Base-by-base conservation (phyloP, 1,140 invertebrate genomes). In the Drosophila prosaltans region DNA sequence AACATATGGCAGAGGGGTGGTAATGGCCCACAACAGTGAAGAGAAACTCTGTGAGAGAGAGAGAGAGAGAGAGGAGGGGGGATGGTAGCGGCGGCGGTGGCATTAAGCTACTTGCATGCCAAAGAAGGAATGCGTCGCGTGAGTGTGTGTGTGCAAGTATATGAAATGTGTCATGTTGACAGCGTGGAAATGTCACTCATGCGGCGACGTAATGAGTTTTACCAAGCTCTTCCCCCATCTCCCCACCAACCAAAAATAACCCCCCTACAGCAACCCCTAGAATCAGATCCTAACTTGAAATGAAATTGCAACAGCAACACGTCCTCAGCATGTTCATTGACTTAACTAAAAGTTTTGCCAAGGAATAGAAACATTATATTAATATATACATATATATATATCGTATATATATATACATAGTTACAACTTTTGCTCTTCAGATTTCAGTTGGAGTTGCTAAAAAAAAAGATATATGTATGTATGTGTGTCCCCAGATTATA, bases 101-200 rank as follows among this genome's bases (percentile, higher is more conserved):
- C 80, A 84, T 80, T 84, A 88, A 75, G 74, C 84, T 81, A 78
- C 74, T 72, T 78, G 69, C 69, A 69, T 65, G 74, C 61, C 58
- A 68, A 65, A 55, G 60, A 78, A 65, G 59, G 60, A 78, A 78
- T 72, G 69, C 48, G 76, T 74, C 57, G 36, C 32, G 36, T 65
- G 24, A 55, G 11, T 62, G 39, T 74, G 60, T 84, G 43, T 77
- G 64, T 80, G 55, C 61, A 51, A 71, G 65, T 80, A 65, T 84
- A 71, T 84, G 80, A 89, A 88, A 88, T 84, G 85, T 89, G 84
- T 88, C 84, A 89, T 88, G 84, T 88, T 88, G 80, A 88, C 84
- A 78, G 70, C 80, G 80, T 80, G 69, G 83, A 88, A 89, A 84
- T 89, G 83, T 88, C 83, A 88, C 77, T 88, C 83, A 89, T 88